These are phyloP conservation scores for Scleropages formosus DNA, from an alignment of 2,797 vertebrate genomes.

Conservation along the genomic window DNA sequence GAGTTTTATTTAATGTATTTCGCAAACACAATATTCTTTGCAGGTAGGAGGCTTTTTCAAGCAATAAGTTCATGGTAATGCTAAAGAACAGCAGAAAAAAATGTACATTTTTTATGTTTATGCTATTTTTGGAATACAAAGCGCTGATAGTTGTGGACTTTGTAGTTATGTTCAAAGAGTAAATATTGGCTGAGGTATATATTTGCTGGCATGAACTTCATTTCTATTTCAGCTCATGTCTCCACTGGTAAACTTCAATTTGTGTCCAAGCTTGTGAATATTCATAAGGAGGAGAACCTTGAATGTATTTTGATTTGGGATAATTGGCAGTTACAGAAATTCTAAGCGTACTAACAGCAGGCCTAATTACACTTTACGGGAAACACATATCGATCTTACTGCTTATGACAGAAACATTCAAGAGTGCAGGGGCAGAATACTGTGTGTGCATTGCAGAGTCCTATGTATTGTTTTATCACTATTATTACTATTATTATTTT, in stretches of 20 bases:
- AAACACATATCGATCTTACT: neutral
- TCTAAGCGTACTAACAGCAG: neutral
- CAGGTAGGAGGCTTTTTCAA: neutral
- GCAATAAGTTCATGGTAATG: constrained; percentile 11
- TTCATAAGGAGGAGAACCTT: constrained; percentile 6
- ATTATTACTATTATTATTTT: neutral
- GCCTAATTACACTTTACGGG: neutral
- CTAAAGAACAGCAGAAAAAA: neutral
- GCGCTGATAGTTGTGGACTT: neutral
- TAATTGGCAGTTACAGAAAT: neutral
- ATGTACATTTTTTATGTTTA: neutral
- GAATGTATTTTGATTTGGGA: constrained; percentile 3
- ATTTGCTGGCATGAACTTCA: neutral
- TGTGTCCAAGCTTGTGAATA: neutral
- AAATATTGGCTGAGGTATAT: neutral
- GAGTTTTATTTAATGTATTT: constrained; percentile 6
- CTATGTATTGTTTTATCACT: neutral
- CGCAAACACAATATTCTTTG: neutral
- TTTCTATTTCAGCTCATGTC: neutral
- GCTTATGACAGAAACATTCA: neutral
- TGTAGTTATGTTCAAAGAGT: neutral
- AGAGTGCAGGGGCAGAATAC: no score
- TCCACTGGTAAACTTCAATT: neutral
- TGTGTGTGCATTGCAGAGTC: neutral
- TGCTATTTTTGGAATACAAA: neutral